Evolutionary conservation across 2,113 vertebrate genomes (phyloP).

Genomic region (Leptocoma aspasia): DNA sequence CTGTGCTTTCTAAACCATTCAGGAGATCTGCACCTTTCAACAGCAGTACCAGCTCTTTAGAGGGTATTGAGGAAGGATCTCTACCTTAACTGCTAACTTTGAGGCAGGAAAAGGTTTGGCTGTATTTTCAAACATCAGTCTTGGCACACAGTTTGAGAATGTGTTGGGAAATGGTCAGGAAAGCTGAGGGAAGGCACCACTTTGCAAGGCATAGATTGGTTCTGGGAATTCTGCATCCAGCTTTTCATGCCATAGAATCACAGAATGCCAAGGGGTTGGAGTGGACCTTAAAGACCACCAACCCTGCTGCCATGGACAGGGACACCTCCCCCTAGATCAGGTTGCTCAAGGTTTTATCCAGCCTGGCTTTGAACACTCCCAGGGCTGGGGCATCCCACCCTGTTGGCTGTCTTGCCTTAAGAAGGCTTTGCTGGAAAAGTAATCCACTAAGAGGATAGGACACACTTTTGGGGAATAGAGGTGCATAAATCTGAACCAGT

Average conservation of each 20-base stretch:
- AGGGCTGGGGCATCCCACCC: background rate
- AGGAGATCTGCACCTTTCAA: background rate
- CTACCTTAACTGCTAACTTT: background rate
- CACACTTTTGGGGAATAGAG: background rate
- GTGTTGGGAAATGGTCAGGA: background rate
- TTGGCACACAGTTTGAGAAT: background rate
- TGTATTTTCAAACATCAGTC: background rate
- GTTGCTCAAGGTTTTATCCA: background rate
- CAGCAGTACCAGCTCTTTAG: background rate
- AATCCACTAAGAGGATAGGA: background rate
- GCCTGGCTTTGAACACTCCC: background rate
- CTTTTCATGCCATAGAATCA: background rate
- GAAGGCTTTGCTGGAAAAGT: background rate
- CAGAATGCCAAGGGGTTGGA: background rate
- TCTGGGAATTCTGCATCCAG: background rate
- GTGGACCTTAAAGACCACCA: background rate
- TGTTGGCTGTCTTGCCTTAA: background rate
- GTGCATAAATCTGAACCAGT: background rate
- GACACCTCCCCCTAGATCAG: background rate
- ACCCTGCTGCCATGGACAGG: background rate
- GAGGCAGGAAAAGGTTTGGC: background rate
- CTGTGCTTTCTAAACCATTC: background rate
- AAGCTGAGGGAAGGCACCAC: background rate
- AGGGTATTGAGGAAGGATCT: background rate
- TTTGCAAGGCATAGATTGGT: background rate